Percentiles rank a stretch among this genome's conserved stretches.
These are phyloP conservation scores for Xenopus petersii DNA, from an alignment of 2,797 vertebrate species.

Conservation along the genomic window DNA sequence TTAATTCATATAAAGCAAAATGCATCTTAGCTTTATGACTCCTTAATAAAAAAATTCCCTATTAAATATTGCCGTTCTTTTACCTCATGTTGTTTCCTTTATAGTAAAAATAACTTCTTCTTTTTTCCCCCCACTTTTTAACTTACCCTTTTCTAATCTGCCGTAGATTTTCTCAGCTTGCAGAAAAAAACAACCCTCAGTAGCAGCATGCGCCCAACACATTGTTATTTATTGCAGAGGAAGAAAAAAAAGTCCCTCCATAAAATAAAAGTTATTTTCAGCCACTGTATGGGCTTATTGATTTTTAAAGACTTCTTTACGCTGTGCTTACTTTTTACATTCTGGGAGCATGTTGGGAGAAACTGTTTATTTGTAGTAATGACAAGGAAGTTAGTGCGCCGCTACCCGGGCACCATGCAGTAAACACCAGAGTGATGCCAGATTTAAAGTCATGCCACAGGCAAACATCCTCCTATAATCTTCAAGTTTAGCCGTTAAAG, in stretches of 20 bases:
- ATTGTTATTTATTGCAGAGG: slow-evolving; percentile 38
- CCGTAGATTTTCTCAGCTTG: too few species aligned
- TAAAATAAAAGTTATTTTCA: slow-evolving; percentile 46
- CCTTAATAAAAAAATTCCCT: too few species aligned
- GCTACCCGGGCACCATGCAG: slow-evolving; percentile 17
- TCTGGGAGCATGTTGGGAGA: slow-evolving; percentile 24
- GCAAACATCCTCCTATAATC: slow-evolving; percentile 30
- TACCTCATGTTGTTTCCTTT: too few species aligned
- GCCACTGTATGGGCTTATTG: slow-evolving; percentile 40
- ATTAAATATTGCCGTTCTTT: too few species aligned
- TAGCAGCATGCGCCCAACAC: too few species aligned
- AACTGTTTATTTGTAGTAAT: slow-evolving; percentile 42
- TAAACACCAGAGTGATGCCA: slow-evolving; percentile 18
- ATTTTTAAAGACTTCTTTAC: slow-evolving; percentile 34
- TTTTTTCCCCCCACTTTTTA: too few species aligned
- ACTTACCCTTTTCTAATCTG: too few species aligned
- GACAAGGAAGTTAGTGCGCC: slow-evolving; percentile 22
- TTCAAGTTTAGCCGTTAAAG: slow-evolving; percentile 30
- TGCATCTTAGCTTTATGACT: too few species aligned
- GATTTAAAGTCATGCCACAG: slow-evolving; percentile 38
- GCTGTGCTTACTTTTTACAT: slow-evolving; percentile 19
- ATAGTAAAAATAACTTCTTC: too few species aligned
- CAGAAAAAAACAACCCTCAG: too few species aligned
- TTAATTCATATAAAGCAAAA: too few species aligned
- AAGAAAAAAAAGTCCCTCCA: slow-evolving; percentile 13